These are phyloP conservation scores for Drosophila gunungcola DNA, from an alignment of 1,140 invertebrate species.

Conservation along the genomic window DNA sequence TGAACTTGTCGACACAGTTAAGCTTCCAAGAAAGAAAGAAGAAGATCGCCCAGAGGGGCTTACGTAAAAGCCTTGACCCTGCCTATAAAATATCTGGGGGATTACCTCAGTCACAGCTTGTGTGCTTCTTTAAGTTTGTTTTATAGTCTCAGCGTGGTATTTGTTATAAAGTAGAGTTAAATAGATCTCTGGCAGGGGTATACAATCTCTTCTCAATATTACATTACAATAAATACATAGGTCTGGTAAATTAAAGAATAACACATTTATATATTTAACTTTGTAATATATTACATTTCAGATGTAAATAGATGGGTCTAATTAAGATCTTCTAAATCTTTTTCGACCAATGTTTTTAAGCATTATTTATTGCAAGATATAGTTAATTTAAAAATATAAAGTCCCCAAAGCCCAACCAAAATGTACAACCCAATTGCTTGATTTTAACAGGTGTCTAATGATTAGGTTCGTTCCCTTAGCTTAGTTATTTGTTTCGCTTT, in stretches of 20 bases:
- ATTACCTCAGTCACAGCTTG: constrained; percentile 19
- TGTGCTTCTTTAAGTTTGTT: background rate
- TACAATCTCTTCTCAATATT: too few species aligned
- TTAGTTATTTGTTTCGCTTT: constrained; percentile 1
- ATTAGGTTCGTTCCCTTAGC: background rate
- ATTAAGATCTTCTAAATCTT: too few species aligned
- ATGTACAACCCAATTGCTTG: too few species aligned
- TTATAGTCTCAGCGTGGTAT: background rate
- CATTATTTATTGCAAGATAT: too few species aligned
- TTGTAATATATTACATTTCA: too few species aligned
- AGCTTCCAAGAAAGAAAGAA: constrained; percentile 35
- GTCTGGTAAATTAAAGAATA: too few species aligned
- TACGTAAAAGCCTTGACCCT: constrained; percentile 35
- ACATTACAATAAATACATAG: too few species aligned
- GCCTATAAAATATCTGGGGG: constrained; percentile 4
- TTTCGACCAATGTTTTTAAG: background rate
- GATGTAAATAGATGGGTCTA: too few species aligned
- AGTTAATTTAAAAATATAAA: too few species aligned
- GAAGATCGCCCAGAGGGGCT: constrained; percentile 22
- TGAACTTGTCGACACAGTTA: constrained; percentile 70
- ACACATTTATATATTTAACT: too few species aligned
- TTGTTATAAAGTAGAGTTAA: background rate
- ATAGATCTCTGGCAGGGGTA: background rate
- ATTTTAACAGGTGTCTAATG: too few species aligned
- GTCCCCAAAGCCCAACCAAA: too few species aligned